These are phyloP conservation scores for Motacilla tschutschensis DNA, from an alignment of 2,113 vertebrate genomes.

Conservation along the genomic window DNA sequence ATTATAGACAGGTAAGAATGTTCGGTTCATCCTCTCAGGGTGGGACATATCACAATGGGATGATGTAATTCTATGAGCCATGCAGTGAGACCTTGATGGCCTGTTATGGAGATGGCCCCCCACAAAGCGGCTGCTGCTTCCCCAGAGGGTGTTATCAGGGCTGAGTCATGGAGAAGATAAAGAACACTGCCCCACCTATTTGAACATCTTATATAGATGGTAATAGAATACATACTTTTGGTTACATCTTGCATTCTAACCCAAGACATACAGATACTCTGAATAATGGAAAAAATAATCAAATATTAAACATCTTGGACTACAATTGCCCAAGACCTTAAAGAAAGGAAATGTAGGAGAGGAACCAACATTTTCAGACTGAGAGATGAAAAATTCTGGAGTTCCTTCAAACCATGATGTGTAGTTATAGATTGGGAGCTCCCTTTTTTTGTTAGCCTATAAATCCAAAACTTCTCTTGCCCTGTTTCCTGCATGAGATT, in stretches of 20 bases:
- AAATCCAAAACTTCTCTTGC: not conserved
- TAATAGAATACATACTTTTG: not conserved
- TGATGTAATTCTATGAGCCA: not conserved
- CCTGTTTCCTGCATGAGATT: not conserved
- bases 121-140: not conserved
- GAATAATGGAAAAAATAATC: not conserved
- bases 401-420: not conserved
- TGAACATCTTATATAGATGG: not conserved
- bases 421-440: not conserved
- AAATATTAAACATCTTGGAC: not conserved
- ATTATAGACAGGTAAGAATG: not conserved
- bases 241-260: not conserved
- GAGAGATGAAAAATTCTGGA: not conserved
- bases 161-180: not conserved
- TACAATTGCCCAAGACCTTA: not conserved
- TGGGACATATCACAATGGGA: not conserved
- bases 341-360: not conserved
- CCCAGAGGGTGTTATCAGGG: not conserved
- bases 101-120: rapidly evolving
- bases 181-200: not conserved
- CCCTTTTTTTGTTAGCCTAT: not conserved
- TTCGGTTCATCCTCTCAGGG: rapidly evolving
- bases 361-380: not conserved
- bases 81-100: not conserved
- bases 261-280: not conserved